phyloP scores from a whole-genome alignment of 1,140 invertebrate genomes.

The Ips typographus region DNA sequence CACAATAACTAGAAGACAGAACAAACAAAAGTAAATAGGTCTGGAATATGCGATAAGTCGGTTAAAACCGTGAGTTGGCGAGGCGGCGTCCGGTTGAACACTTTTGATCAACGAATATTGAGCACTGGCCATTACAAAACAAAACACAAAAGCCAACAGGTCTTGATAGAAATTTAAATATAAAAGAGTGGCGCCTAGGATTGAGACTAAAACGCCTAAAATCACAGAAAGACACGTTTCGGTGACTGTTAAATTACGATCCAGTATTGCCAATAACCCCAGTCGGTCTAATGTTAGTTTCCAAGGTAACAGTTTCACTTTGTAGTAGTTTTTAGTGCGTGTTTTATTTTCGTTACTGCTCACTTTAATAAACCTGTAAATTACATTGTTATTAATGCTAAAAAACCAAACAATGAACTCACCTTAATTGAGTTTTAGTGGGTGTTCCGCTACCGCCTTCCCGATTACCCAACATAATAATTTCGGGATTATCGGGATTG shows the following conservation, averaged over 20 bases:
- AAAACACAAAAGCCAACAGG: conserved; percentile 91
- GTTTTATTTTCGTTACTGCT: conserved; percentile 32
- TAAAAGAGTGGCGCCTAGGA: conserved; percentile 82
- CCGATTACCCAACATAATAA: conserved; percentile 22
- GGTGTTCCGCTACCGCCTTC: conserved; percentile 20
- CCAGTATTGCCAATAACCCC: conserved; percentile 87
- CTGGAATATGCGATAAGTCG: conserved; percentile 91
- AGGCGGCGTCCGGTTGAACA: conserved; percentile 97
- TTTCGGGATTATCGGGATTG: conserved; percentile 27
- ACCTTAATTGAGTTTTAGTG: conserved; percentile 25
- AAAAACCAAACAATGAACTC: not conserved
- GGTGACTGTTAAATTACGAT: conserved; percentile 82
- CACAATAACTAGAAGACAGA: conserved; percentile 71
- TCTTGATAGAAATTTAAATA: conserved; percentile 87
- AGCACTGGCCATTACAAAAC: conserved; percentile 94
- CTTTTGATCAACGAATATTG: conserved; percentile 98
- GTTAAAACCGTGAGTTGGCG: conserved; percentile 98
- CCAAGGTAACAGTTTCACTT: conserved; percentile 75
- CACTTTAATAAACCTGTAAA: conserved; percentile 26
- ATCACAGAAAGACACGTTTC: conserved; percentile 85
- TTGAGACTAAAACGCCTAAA: conserved; percentile 82
- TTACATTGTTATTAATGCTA: conserved; percentile 1
- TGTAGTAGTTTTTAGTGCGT: conserved; percentile 59
- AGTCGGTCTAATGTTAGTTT: conserved; percentile 90
- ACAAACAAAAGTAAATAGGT: conserved; percentile 94